A percentile compares a stretch with the other conserved stretches of the same genome.
Evolutionary conservation across 2,888 invertebrate species (phyloP).

Genomic region (Choristoneura rosaceana): DNA sequence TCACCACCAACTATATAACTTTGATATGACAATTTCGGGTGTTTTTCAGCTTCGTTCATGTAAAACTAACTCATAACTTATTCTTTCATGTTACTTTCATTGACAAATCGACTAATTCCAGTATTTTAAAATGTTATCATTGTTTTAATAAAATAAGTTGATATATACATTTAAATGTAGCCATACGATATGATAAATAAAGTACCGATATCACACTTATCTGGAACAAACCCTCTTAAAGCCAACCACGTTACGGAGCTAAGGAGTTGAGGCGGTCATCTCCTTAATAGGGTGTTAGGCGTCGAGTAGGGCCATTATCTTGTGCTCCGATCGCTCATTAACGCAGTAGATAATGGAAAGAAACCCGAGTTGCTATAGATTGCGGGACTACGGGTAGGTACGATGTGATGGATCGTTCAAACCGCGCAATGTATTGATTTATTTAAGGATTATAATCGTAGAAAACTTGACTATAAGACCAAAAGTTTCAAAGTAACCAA

Average conservation of each 20-base stretch:
- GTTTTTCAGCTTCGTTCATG: no score
- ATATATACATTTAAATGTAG: no score
- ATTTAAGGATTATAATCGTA: no score
- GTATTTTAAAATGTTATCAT: no score
- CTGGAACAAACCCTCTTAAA: not conserved
- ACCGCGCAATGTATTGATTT: not conserved
- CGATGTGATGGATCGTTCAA: not conserved
- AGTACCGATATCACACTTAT: not conserved
- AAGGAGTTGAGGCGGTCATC: slow-evolving; percentile 8
- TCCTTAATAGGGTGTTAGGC: slow-evolving; percentile 8
- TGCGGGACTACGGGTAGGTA: not conserved
- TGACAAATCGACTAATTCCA: no score
- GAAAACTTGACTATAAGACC: no score
- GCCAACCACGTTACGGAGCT: not conserved
- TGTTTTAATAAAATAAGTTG: no score
- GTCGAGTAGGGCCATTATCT: slow-evolving; percentile 8
- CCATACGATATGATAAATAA: not conserved
- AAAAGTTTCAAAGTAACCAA: no score
- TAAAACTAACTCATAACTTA: no score
- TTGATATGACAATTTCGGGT: no score
- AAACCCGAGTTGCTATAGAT: not conserved
- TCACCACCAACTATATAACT: no score
- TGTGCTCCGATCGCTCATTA: slow-evolving; percentile 11
- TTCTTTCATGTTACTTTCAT: no score
- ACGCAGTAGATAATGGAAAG: not conserved